Evolutionary conservation across 37 sponge, comb jelly and placozoan species (phyloP), one percentile per base, ranked within the genome.

Genomic region (Bolinopsis microptera): DNA sequence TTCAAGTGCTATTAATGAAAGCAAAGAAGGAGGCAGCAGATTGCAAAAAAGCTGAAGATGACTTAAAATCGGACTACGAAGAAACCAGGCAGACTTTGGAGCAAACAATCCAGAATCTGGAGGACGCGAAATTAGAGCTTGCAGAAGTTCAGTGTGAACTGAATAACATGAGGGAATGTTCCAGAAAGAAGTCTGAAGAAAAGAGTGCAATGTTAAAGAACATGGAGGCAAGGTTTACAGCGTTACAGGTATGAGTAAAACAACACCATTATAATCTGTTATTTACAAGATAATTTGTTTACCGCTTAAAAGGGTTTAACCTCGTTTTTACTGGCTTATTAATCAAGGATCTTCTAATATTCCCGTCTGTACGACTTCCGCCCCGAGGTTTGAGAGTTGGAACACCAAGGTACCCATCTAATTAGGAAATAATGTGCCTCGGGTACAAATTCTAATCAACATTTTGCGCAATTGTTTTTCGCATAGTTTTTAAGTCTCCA

Each of bases 1-100:
- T 48, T 48, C 61, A 48, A 82, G 83, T 35, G 23, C 83, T 82
- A 3, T 3, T 82, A 23, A 82, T 36, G 83, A 82, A 82, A 82
- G 36, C 83, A 2, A 82, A 82, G 83, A 82, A 82, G 31, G 83
- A 82, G 8, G 83, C 83, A 32, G 38, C 83, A 34, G 83, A 82
- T 23, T 33, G 23, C 13, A 82, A 82, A 23, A 31, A 36, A 82
- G 5, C 35, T 31, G 83, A 82, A 23, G 83, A 82, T 9, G 83
- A 82, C 3, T 8, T 31, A 35, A 35, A 23, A 36, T 32, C 5
- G 9, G 83, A 82, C 1, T 1, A 21, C 30, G 83, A 82, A 82
- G 83, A 82, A 23, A 82, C 38, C 3, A 82, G 30, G 83, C 13
- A 5, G 38, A 36, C 36, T 9, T 23, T 82, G 2, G 83, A 82